Evolutionary conservation across 2,888 invertebrate genomes (phyloP).

Genomic region (Slavum lentiscoides): DNA sequence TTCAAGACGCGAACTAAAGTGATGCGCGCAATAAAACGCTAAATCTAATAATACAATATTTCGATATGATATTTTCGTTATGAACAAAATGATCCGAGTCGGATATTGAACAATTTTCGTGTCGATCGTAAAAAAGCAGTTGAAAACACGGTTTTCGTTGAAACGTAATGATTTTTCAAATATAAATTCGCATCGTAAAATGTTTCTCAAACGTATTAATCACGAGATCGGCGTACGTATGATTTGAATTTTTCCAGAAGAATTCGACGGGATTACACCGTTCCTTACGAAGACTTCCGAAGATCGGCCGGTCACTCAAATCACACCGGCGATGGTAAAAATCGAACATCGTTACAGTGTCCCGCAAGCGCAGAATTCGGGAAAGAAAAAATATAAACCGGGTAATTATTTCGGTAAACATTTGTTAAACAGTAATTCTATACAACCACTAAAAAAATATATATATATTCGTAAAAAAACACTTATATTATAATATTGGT

Average conservation of each 20-base stretch:
- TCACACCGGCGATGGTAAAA: constrained; percentile 7
- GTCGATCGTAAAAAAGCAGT: not conserved
- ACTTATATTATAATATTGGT: too few species aligned
- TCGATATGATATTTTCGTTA: not conserved
- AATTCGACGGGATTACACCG: constrained; percentile 21
- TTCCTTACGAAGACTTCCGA: constrained; percentile 7
- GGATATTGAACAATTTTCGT: too few species aligned
- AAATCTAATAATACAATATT: not conserved
- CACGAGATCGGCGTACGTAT: too few species aligned
- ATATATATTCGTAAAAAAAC: too few species aligned
- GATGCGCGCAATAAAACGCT: too few species aligned
- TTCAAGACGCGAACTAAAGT: not conserved
- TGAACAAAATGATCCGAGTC: not conserved
- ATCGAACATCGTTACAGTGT: constrained; percentile 32
- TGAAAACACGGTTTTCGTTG: too few species aligned
- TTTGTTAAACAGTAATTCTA: too few species aligned
- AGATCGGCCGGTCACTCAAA: not conserved
- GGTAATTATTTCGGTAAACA: not conserved
- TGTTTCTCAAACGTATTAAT: too few species aligned
- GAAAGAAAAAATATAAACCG: not conserved
- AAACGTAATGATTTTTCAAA: too few species aligned
- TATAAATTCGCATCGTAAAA: too few species aligned
- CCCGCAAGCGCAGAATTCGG: not conserved
- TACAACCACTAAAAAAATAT: too few species aligned
- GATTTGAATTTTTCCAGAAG: constrained; percentile 9